Conservation (phyloP, 2,888 invertebrate genomes). For the Clivina fossor region DNA sequence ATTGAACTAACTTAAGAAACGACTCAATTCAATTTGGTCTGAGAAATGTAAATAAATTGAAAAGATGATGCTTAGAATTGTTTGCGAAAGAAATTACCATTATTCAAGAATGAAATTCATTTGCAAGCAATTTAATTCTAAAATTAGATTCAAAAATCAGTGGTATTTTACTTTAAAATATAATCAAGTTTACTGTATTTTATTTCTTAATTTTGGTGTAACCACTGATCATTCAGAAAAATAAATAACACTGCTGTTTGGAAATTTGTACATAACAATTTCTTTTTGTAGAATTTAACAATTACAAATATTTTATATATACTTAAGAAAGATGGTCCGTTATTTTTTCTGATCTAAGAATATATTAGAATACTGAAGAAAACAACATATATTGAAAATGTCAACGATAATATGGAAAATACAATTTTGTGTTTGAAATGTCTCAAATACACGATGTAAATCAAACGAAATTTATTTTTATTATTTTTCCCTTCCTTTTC, state of each 20-base stretch:
- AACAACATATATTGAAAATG: conserved; percentile 20
- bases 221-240: conserved; percentile 11
- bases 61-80: conserved; percentile 13
- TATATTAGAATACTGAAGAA: conserved; percentile 9
- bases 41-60: too few species aligned
- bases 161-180: conserved; percentile 10
- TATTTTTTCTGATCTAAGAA: conserved; percentile 7
- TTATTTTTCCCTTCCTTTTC: not conserved
- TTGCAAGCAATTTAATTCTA: conserved; percentile 7
- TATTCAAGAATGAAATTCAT: conserved; percentile 8
- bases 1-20: not conserved
- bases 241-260: too few species aligned
- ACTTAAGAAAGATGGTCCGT: conserved; percentile 16
- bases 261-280: conserved; percentile 14
- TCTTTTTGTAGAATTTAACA: conserved; percentile 10
- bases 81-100: conserved; percentile 3
- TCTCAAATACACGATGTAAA: conserved; percentile 31
- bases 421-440: conserved; percentile 22
- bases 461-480: not conserved
- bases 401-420: conserved; percentile 18
- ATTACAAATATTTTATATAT: conserved; percentile 22
- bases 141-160: conserved; percentile 12
- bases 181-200: too few species aligned
- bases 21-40: not conserved
- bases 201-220: not conserved